Base-by-base conservation (phyloP, 2,113 vertebrate genomes). In the Bubo scandiacus region DNA sequence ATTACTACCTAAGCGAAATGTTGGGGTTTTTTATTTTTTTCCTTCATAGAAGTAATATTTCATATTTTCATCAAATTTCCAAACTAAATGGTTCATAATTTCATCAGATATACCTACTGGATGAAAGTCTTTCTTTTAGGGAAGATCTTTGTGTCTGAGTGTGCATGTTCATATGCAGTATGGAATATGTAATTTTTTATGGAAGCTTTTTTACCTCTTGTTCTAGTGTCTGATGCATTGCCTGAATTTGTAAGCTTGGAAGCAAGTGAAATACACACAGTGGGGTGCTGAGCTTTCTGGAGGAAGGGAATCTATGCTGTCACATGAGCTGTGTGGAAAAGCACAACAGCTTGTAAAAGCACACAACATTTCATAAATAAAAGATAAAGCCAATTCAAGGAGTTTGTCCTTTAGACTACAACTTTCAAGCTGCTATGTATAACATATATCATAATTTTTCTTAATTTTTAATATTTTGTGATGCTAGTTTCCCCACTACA, bases 361-460 rank as follows among this genome's bases (percentile, higher is more conserved):
- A 81, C 32, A 90, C 49, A 68, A 9, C 6, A 40, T 38, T 93
- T 93, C 63, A 96, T 97, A 93, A 97, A 98, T 96, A 96, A 98
- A 97, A 95, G 72, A 98, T 96, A 87, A 96, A 79, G 22, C 30
- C 51, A 38, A 29, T 94, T 95, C 91, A 90, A 32, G 8, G 11
- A 40, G 18, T 49, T 95, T 94, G 57, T 79, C 77, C 34, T 92
- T 95, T 86, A 93, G 59, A 70, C 52, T 79, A 71, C 32, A 88
- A 82, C 63, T 95, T 97, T 74, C 65, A 96, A 95, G 55, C 30
- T 81, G 25, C 49, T 86, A 8, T 70, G 36, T 68, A 19, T 77
- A 88, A 84, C 25, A 71, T 20, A 21, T 55, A 18, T 32, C 10
- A 20, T 26, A 2, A 40, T 93, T 94, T 92, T 68, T 81, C 81